Percentiles rank a stretch among this genome's conserved stretches.
phyloP scores from a whole-genome alignment of 92 coral and sea anemone species.

The Zoanthus sansibaricus region DNA sequence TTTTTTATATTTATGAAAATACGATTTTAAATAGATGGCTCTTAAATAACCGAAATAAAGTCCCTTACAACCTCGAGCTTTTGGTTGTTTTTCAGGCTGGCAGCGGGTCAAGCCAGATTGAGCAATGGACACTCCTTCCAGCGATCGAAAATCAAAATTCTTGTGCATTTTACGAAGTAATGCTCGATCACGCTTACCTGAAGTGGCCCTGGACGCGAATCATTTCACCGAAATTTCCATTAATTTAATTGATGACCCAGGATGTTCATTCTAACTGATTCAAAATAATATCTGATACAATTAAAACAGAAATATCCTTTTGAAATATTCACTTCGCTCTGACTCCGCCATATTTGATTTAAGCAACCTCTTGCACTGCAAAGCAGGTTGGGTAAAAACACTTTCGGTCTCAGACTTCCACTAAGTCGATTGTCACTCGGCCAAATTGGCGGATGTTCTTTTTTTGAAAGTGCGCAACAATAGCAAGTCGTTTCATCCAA shows the following conservation, averaged over 20 bases:
- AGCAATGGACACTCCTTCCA: slow-evolving; percentile 23
- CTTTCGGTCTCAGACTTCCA: slow-evolving; percentile 10
- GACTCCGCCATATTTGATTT: slow-evolving; percentile 69
- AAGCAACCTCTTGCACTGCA: slow-evolving; percentile 12
- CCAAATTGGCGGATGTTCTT: neutral
- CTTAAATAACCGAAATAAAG: neutral
- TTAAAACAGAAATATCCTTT: slow-evolving; percentile 8
- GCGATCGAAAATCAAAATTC: neutral
- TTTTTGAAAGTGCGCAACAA: too few relatives aligned
- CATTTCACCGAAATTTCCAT: slow-evolving; percentile 6
- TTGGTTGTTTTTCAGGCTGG: neutral
- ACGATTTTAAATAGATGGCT: neutral
- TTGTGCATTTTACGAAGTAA: neutral
- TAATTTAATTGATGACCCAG: neutral
- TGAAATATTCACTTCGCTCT: neutral
- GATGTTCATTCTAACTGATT: slow-evolving; percentile 4
- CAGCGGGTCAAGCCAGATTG: slow-evolving; percentile 1
- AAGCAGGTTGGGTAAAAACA: slow-evolving; percentile 38
- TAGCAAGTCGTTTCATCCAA: too few relatives aligned
- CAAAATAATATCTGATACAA: neutral
- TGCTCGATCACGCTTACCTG: slow-evolving; percentile 17
- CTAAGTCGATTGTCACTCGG: neutral
- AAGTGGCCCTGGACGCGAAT: slow-evolving; percentile 32
- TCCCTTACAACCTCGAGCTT: neutral
- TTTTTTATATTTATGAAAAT: neutral